Evolutionary conservation across 2,113 vertebrate genomes (phyloP).

Genomic region (human): GRCh38 chr3:16370501-16371000

Average conservation of each 20-base stretch:
- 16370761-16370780: slow-evolving; percentile 57
- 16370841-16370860: slow-evolving; percentile 57
- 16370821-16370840: slow-evolving; percentile 69
- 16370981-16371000: background rate
- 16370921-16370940: background rate
- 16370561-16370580: background rate
- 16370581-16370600: background rate
- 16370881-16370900: background rate
- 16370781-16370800: slow-evolving; percentile 59
- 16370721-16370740: slow-evolving; percentile 17
- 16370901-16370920: background rate
- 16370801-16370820: slow-evolving; percentile 67
- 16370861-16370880: background rate
- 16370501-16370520: background rate
- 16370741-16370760: slow-evolving; percentile 62
- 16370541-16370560: background rate
- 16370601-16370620: background rate
- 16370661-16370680: background rate
- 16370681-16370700: slow-evolving; percentile 11
- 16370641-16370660: background rate
- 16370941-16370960: slow-evolving; percentile 54
- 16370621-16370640: background rate
- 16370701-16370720: slow-evolving; percentile 60
- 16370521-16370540: background rate
- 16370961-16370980: background rate